phyloP scores from a whole-genome alignment of 2,888 invertebrate species.

The Chironomus riparius region DNA sequence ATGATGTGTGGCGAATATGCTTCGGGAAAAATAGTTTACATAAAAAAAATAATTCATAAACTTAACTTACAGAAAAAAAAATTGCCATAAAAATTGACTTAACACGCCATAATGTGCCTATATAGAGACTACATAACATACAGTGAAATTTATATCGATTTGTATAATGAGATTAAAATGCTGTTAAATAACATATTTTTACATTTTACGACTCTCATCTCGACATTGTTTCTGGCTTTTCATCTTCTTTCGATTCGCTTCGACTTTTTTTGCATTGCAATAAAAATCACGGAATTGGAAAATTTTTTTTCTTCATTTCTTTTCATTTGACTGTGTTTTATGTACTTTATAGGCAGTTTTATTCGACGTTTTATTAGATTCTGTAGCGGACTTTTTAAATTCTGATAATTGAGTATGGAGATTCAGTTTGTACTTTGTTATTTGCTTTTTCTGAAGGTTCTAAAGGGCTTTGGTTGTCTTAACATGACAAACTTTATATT shows the following conservation, averaged over 20 bases:
- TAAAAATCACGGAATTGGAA: conserved; percentile 20
- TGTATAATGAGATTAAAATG: conserved; percentile 26
- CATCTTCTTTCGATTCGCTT: neutral
- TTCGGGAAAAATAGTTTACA: neutral
- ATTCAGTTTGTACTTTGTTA: too few species aligned
- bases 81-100: neutral
- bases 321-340: neutral
- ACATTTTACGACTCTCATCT: conserved; percentile 14
- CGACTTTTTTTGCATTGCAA: conserved; percentile 2
- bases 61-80: neutral
- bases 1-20: conserved; percentile 22
- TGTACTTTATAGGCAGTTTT: neutral
- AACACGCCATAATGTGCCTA: neutral
- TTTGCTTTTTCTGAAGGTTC: too few species aligned
- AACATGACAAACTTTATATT: too few species aligned
- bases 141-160: conserved; percentile 5
- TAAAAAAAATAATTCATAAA: neutral
- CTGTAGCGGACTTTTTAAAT: neutral
- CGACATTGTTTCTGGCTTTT: neutral
- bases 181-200: conserved; percentile 25
- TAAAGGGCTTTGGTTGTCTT: too few species aligned
- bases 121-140: neutral
- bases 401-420: neutral
- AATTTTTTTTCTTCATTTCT: neutral
- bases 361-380: neutral